phyloP scores from a whole-genome alignment of 1,140 invertebrate species.

The Lerema accius region DNA sequence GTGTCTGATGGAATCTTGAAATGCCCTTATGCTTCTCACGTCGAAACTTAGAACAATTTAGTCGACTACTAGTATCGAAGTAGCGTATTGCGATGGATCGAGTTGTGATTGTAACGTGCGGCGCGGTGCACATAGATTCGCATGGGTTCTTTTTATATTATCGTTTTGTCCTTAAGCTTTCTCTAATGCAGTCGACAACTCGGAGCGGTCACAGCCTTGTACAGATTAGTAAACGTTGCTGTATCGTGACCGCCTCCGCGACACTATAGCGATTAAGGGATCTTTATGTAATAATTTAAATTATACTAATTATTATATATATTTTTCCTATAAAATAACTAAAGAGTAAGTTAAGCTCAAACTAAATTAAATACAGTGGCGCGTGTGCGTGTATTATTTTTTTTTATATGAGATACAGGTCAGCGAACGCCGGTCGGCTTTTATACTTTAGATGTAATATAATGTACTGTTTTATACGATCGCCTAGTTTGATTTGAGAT shows the following conservation, averaged over 20 bases:
- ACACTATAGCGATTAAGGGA: constrained; percentile 64
- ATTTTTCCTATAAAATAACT: constrained; percentile 75
- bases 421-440: constrained; percentile 63
- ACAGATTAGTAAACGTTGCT: constrained; percentile 52
- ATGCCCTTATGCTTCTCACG: too few species aligned
- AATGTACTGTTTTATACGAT: constrained; percentile 65
- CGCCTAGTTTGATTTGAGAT: constrained; percentile 66
- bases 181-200: constrained; percentile 43
- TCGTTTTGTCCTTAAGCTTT: constrained; percentile 65
- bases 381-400: constrained; percentile 50
- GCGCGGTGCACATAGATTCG: constrained; percentile 33
- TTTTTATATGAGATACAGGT: constrained; percentile 51
- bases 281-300: constrained; percentile 80
- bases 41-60: neutral
- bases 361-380: constrained; percentile 66
- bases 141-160: constrained; percentile 40
- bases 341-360: constrained; percentile 80
- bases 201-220: constrained; percentile 49
- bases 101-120: constrained; percentile 7
- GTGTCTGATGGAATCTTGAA: too few species aligned
- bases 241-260: constrained; percentile 48
- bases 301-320: constrained; percentile 81
- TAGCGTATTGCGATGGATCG: neutral
- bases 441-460: constrained; percentile 72
- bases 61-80: neutral